Conservation (phyloP, 92 coral and sea anemone species). For the Phenganax marumi region DNA sequence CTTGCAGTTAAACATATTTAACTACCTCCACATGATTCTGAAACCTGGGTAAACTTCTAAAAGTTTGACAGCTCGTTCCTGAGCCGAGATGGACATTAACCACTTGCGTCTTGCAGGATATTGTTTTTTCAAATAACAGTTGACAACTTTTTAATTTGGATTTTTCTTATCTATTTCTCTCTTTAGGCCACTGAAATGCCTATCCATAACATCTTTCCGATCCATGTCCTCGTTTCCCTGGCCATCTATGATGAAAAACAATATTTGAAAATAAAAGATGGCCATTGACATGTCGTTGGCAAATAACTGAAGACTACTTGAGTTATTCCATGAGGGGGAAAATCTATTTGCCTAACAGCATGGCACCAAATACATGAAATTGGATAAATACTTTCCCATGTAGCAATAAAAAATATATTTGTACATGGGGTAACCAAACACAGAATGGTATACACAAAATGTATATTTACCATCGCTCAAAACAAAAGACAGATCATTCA, state of each 20-base stretch:
- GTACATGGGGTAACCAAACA: no score
- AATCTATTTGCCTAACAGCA: no score
- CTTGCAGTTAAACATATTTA: no score
- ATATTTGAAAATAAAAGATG: background rate
- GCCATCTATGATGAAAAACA: background rate
- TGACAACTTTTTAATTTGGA: background rate
- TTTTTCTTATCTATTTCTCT: conserved; percentile 8
- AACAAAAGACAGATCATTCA: no score
- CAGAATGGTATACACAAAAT: background rate
- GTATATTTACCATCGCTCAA: background rate
- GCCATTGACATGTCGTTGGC: background rate
- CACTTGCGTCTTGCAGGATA: conserved; percentile 2
- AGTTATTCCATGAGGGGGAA: no score
- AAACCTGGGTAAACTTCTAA: conserved; percentile 18
- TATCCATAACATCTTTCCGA: background rate
- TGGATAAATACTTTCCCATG: no score
- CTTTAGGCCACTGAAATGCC: background rate
- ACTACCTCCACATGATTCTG: conserved; percentile 22
- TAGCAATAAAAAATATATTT: no score
- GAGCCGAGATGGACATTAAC: background rate
- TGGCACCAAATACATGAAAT: no score
- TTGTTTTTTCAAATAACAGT: conserved; percentile 1
- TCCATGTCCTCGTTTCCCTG: no score
- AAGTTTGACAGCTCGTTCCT: background rate
- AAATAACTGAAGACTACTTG: no score